Evolutionary conservation across 2,113 vertebrate species (phyloP), one percentile per base, ranked within the genome.

Genomic region (Corythornis cristatus): DNA sequence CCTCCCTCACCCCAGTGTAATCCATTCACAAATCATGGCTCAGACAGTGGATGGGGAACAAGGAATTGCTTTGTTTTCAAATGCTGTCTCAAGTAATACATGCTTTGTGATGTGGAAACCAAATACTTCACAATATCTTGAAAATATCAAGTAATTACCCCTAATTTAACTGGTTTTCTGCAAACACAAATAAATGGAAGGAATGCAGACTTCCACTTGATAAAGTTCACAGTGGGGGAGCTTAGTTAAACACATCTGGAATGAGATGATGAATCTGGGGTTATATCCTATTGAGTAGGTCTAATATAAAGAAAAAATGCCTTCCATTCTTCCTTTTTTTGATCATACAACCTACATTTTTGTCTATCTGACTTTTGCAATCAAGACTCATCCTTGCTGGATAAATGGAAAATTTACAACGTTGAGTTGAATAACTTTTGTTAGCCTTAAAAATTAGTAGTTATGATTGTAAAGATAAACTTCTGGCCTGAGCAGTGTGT

Each of bases 11-110:
- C 3, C 26, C 48, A n/a, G 9, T 45, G 57, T 66, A 89, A 83
- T 71, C 91, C 91, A 93, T 95, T 96, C 89, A 92, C 42, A 92
- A 94, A 90, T 85, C 71, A 2, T 71, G 81, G 62, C 82, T 92
- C 58, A 40, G 62, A 86, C 31, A 71, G 80, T 42, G 35, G 67
- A 22, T 16, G 37, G 86, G 61, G 84, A 93, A 92, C 83, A 94
- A 93, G 86, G 87, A 78, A 87, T 89, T 68, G 74, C 87, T 95
- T 96, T 96, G 91, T 91, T 89, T 90, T 91, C 64, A 77, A 89
- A 51, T n/a, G 12, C 85, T 46, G 11, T 76, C 40, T 64, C 68
- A 91, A 89, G 58, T 60, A 91, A 64, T 86, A 57, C 15, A 28
- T 2, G 5, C 56, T 83, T 83, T 83, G 51, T 53, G 42, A 85